Evolutionary conservation across 1,140 invertebrate genomes (phyloP).

Genomic region (Drosophila sproati): DNA sequence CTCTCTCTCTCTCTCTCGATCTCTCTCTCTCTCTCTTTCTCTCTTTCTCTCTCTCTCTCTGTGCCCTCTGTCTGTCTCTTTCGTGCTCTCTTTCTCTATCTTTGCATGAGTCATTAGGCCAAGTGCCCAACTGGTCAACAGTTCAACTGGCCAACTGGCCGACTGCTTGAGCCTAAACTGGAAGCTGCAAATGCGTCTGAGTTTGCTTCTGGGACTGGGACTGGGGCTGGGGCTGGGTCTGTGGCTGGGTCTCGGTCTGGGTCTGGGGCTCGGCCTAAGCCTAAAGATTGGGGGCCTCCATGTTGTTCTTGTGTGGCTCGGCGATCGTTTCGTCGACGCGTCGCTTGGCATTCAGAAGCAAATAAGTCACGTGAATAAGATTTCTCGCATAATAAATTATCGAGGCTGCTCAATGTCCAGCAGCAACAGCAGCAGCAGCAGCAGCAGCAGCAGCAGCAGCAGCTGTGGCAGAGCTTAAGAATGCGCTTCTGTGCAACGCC

Average conservation of each 20-base stretch:
- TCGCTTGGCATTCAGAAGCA: slow-evolving; percentile 75
- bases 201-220: too few species aligned
- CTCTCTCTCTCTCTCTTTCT: not conserved
- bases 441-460: not conserved
- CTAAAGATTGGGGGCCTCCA: slow-evolving; percentile 1
- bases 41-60: not conserved
- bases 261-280: too few species aligned
- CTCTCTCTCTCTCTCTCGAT: slow-evolving; percentile 15
- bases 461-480: slow-evolving; percentile 32
- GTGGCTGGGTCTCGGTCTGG: not conserved
- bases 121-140: slow-evolving; percentile 35
- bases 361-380: slow-evolving; percentile 84
- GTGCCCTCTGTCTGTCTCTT: too few species aligned
- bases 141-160: slow-evolving; percentile 33
- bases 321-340: slow-evolving; percentile 14
- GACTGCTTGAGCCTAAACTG: slow-evolving; percentile 9
- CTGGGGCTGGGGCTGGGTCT: not conserved
- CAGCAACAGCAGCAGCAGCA: not conserved
- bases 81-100: not conserved
- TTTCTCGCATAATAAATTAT: slow-evolving; percentile 85
- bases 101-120: slow-evolving; percentile 23
- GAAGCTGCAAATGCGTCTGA: not conserved
- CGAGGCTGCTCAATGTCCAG: slow-evolving; percentile 44
- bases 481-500: slow-evolving; percentile 77
- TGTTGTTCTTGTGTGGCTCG: slow-evolving; percentile 57